These are phyloP conservation scores for Myrmophylax atrothorax DNA, from an alignment of 2,113 vertebrate species.

Conservation along the genomic window DNA sequence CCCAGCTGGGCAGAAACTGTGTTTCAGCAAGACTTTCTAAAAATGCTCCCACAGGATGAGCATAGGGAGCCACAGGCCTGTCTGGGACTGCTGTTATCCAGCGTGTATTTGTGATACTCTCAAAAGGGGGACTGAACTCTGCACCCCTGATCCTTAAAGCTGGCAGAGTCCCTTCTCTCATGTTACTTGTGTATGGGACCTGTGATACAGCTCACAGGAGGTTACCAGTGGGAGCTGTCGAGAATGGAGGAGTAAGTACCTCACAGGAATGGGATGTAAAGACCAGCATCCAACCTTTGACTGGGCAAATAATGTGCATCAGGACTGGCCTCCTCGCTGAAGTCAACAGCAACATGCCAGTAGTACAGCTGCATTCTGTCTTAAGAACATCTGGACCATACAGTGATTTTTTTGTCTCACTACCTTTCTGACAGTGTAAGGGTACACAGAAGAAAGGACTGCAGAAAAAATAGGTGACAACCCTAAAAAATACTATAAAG, in stretches of 20 bases:
- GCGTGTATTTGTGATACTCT: rapidly evolving
- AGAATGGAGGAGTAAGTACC: rapidly evolving
- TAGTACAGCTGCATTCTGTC: rapidly evolving
- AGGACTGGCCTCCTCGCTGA: not conserved
- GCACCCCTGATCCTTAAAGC: rapidly evolving
- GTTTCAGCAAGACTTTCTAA: not conserved
- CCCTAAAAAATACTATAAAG: not conserved
- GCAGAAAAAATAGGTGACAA: not conserved
- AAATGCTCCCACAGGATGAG: rapidly evolving
- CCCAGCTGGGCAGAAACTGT: slow-evolving; percentile 22
- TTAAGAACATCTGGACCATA: not conserved
- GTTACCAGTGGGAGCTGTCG: rapidly evolving
- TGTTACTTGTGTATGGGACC: rapidly evolving
- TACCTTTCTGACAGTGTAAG: not conserved
- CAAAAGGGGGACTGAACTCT: not conserved
- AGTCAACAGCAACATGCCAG: not conserved
- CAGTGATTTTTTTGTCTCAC: not conserved
- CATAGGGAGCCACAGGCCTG: rapidly evolving
- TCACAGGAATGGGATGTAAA: rapidly evolving
- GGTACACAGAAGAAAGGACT: not conserved
- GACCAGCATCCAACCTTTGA: not conserved
- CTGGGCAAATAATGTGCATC: not conserved
- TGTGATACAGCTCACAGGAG: rapidly evolving
- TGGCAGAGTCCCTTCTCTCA: not conserved
- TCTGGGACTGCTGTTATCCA: not conserved